These are phyloP conservation scores for Columba guinea DNA, from an alignment of 2,797 vertebrate species.

Conservation along the genomic window DNA sequence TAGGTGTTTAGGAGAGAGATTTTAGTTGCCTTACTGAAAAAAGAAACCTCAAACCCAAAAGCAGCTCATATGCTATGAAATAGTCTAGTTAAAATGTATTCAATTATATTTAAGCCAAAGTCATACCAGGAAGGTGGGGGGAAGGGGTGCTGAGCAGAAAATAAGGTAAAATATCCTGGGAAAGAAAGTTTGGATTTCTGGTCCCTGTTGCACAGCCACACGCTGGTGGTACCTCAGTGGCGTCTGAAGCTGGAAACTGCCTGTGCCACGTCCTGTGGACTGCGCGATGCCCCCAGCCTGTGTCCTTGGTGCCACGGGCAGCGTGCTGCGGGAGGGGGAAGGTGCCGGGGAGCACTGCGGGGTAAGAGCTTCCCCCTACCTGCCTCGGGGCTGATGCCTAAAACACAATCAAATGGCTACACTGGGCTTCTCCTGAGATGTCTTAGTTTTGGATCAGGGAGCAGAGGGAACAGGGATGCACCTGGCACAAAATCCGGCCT, in stretches of 20 bases:
- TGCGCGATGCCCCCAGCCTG: rapidly evolving
- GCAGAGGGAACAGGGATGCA: background rate
- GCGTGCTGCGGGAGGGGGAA: too few species aligned
- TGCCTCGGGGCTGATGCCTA: background rate
- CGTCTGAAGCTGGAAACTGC: background rate
- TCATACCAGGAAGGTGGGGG: background rate
- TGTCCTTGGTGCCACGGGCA: too few species aligned
- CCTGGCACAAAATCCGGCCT: background rate
- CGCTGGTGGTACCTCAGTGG: too few species aligned
- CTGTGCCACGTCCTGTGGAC: background rate
- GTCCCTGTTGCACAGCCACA: rapidly evolving
- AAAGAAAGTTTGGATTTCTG: background rate
- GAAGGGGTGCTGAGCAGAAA: background rate
- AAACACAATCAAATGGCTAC: rapidly evolving
- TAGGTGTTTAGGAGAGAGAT: background rate
- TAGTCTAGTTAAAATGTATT: background rate
- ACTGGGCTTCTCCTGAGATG: background rate
- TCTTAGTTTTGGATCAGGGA: background rate
- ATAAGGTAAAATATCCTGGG: background rate
- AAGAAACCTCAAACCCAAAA: too few species aligned
- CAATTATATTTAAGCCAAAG: background rate
- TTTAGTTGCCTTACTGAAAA: background rate
- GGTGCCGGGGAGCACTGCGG: background rate
- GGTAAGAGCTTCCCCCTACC: background rate
- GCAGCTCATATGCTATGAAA: background rate